Conservation (phyloP, 2,797 vertebrate species). For the Pelodytes ibericus region DNA sequence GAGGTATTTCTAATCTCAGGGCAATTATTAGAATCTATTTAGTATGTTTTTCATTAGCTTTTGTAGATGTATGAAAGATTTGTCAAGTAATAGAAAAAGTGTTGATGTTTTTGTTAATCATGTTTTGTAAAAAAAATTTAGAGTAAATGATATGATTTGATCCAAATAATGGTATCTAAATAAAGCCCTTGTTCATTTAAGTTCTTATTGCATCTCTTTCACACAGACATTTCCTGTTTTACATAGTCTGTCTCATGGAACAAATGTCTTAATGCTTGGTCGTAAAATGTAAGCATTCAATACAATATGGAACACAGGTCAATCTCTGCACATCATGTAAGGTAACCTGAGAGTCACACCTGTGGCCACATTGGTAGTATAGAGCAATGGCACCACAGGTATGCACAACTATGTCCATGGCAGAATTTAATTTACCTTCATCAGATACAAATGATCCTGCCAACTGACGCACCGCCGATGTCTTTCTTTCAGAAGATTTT, state of each 20-base stretch:
- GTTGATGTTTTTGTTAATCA: too few relatives aligned
- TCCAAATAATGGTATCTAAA: too few relatives aligned
- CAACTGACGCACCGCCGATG: constrained; percentile 64
- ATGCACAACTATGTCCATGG: neutral
- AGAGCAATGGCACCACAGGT: too few relatives aligned
- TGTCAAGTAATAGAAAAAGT: too few relatives aligned
- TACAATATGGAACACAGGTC: neutral
- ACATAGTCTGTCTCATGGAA: neutral
- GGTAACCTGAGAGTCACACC: neutral
- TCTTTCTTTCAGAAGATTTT: constrained; percentile 65
- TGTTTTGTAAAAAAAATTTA: too few relatives aligned
- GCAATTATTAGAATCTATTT: too few relatives aligned
- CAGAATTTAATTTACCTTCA: constrained; percentile 59
- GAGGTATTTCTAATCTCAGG: too few relatives aligned
- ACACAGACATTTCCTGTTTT: neutral
- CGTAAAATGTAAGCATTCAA: neutral
- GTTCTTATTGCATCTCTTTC: neutral
- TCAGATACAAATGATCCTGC: constrained; percentile 63
- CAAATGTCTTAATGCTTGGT: neutral
- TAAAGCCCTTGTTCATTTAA: too few relatives aligned
- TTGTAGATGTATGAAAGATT: too few relatives aligned
- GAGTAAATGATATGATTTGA: too few relatives aligned
- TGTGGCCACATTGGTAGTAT: neutral
- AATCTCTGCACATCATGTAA: neutral
- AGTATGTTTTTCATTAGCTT: too few relatives aligned